phyloP scores from a whole-genome alignment of 2,113 vertebrate genomes.

The Corythaeola cristata region DNA sequence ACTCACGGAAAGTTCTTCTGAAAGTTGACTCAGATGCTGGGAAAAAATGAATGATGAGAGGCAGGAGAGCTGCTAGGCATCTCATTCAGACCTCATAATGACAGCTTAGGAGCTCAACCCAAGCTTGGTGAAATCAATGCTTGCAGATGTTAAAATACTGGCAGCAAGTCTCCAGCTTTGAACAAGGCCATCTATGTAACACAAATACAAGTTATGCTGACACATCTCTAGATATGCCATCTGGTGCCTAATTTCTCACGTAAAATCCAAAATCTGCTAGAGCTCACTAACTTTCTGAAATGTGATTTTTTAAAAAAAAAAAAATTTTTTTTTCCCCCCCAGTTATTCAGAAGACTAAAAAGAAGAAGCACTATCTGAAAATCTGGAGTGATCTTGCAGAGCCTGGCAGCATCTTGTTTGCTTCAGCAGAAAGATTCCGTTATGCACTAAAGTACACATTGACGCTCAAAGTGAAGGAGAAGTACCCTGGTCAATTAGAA shows the following conservation, averaged over 20 bases:
- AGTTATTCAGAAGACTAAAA: slow-evolving; percentile 85
- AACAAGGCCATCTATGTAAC: background rate
- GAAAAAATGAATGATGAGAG: background rate
- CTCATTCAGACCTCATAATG: background rate
- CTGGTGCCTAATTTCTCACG: background rate
- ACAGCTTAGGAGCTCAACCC: background rate
- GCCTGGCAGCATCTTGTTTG: slow-evolving; percentile 75
- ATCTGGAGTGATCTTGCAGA: slow-evolving; percentile 86
- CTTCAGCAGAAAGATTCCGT: slow-evolving; percentile 73
- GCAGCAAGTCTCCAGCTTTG: background rate
- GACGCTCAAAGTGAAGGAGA: slow-evolving; percentile 85
- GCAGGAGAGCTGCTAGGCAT: background rate
- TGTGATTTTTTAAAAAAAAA: too few relatives aligned
- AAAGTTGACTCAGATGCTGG: background rate
- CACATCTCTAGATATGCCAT: background rate
- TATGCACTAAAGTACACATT: slow-evolving; percentile 79
- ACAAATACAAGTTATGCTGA: background rate
- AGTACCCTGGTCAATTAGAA: slow-evolving; percentile 86
- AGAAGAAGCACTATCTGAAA: slow-evolving; percentile 77
- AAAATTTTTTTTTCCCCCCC: background rate
- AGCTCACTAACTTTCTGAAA: background rate
- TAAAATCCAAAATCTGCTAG: background rate
- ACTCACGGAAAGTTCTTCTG: background rate
- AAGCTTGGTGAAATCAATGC: background rate
- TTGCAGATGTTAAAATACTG: background rate